These are phyloP conservation scores for Amphimedon queenslandica DNA, from an alignment of 37 sponge, comb jelly and placozoan genomes.

Conservation along the genomic window DNA sequence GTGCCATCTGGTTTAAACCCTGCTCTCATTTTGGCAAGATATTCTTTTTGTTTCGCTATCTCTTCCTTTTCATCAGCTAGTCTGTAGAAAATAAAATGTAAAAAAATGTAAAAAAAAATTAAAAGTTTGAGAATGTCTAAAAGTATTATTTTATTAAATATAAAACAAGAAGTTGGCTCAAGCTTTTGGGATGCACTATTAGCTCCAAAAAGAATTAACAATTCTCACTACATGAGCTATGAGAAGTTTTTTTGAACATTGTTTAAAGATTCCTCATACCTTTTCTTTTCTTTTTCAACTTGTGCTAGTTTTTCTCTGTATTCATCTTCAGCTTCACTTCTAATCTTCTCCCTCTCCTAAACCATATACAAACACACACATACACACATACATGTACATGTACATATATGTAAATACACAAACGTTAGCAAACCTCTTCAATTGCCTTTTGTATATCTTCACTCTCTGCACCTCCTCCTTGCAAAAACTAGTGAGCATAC, in stretches of 20 bases:
- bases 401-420: constrained; percentile 21
- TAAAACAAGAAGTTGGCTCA: neutral
- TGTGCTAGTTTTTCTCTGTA: constrained; percentile 25
- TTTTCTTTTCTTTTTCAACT: constrained; percentile 41
- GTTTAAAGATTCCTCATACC: constrained; percentile 8
- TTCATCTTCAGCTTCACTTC: neutral
- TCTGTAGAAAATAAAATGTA: too few species aligned
- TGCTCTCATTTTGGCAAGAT: constrained; percentile 30
- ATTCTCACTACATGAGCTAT: neutral
- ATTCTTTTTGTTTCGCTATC: constrained; percentile 38
- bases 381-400: constrained; percentile 30
- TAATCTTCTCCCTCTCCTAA: too few species aligned
- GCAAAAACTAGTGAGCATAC: too few species aligned
- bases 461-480: too few species aligned
- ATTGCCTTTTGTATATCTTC: too few species aligned
- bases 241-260: neutral
- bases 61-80: constrained; percentile 32
- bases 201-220: too few species aligned
- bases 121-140: too few species aligned
- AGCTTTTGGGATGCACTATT: too few species aligned
- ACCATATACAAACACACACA: neutral
- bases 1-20: constrained; percentile 26
- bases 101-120: too few species aligned
- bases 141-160: neutral
- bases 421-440: neutral